phyloP scores from a whole-genome alignment of 2,888 invertebrate species.

The Aelia acuminata region DNA sequence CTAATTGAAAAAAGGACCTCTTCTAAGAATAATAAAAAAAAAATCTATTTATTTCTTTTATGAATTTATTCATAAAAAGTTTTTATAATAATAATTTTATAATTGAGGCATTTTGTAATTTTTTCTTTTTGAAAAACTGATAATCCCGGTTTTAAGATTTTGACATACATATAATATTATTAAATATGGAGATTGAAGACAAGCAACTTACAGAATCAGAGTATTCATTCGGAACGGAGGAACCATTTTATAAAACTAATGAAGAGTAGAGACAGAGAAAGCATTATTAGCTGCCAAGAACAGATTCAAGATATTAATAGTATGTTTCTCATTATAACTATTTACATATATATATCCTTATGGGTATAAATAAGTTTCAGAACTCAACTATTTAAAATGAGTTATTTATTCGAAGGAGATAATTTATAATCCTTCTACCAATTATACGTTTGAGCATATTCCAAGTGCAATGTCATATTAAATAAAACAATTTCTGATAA shows the following conservation, averaged over 20 bases:
- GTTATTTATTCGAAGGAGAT: neutral
- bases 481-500: neutral
- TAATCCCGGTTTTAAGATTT: neutral
- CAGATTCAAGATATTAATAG: constrained; percentile 61
- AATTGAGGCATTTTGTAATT: too few relatives aligned
- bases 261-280: constrained; percentile 55
- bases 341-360: constrained; percentile 50
- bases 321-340: constrained; percentile 51
- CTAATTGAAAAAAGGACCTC: neutral
- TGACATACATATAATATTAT: neutral
- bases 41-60: too few relatives aligned
- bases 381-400: constrained; percentile 11
- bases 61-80: too few relatives aligned
- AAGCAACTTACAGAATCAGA: neutral
- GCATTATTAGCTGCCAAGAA: constrained; percentile 64
- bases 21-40: too few relatives aligned
- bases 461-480: neutral
- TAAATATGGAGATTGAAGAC: neutral
- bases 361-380: neutral
- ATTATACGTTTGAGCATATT: neutral
- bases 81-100: too few relatives aligned
- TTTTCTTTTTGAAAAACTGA: too few relatives aligned
- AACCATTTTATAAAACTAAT: constrained; percentile 36
- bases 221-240: constrained; percentile 9
- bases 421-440: neutral